Evolutionary conservation across 2,113 vertebrate species (phyloP).

Genomic region (Toxotes chatareus): DNA sequence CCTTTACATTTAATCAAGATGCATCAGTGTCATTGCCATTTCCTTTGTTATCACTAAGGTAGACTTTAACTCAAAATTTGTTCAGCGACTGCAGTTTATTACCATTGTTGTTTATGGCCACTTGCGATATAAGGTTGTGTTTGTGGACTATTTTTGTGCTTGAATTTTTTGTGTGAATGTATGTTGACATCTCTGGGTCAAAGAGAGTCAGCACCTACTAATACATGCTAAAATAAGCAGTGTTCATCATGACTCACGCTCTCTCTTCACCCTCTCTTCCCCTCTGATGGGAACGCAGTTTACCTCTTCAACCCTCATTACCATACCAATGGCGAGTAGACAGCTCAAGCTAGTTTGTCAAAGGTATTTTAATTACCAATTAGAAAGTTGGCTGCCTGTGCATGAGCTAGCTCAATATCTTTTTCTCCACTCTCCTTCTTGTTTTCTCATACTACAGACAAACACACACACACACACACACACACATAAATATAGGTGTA

Average conservation of each 20-base stretch:
- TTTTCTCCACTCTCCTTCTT: constrained; percentile 26
- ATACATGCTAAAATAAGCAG: constrained; percentile 12
- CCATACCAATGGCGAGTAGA: constrained; percentile 76
- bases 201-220: constrained; percentile 23
- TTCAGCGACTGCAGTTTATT: background rate
- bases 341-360: constrained; percentile 74
- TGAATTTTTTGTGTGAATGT: background rate
- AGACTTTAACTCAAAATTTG: background rate
- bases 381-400: constrained; percentile 74
- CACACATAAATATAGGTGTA: constrained; percentile 51
- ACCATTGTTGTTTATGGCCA: background rate
- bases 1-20: background rate
- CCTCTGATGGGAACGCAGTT: constrained; percentile 67
- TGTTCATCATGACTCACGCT: constrained; percentile 23
- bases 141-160: background rate
- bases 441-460: constrained; percentile 11
- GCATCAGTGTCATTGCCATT: too few species aligned
- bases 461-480: constrained; percentile 34
- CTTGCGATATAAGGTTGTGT: background rate
- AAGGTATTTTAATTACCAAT: constrained; percentile 82
- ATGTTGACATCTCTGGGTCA: constrained; percentile 23
- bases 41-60: background rate
- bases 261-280: constrained; percentile 26
- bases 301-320: constrained; percentile 79
- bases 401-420: constrained; percentile 51